Conservation (phyloP, 2,113 vertebrate species). For the Cochlearius cochlearius region DNA sequence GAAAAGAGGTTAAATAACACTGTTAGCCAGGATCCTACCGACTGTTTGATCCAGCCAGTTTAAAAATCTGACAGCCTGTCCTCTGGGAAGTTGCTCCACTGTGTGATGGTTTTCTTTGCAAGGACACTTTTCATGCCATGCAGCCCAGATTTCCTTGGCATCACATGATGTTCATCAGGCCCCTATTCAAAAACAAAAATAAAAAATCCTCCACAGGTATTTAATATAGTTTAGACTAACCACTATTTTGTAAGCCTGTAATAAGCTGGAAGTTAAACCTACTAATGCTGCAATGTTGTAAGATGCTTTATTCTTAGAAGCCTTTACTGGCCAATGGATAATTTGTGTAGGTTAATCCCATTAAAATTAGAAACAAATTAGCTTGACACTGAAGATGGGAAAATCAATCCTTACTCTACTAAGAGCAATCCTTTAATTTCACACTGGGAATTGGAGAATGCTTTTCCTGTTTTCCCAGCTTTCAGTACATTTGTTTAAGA, state of each 20-base stretch:
- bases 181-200: not conserved
- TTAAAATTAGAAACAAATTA: conserved; percentile 48
- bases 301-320: not conserved
- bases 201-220: not conserved
- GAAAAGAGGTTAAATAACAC: not conserved
- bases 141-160: not conserved
- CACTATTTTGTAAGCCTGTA: not conserved
- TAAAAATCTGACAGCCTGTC: not conserved
- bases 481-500: conserved; percentile 9
- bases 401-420: conserved; percentile 7
- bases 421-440: not conserved
- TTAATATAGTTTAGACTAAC: not conserved
- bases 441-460: not conserved
- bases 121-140: not conserved
- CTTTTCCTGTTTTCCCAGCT: not conserved
- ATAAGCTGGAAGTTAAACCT: not conserved
- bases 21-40: not conserved
- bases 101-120: not conserved
- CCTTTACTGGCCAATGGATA: not conserved
- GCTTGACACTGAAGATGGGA: not conserved
- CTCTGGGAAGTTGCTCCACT: not conserved
- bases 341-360: conserved; percentile 16
- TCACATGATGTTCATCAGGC: not conserved
- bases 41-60: not conserved
- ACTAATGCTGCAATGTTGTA: not conserved